Percentiles rank a stretch among this genome's conserved stretches.
phyloP scores from a whole-genome alignment of 2,113 vertebrate genomes.

The Brienomyrus brachyistius region DNA sequence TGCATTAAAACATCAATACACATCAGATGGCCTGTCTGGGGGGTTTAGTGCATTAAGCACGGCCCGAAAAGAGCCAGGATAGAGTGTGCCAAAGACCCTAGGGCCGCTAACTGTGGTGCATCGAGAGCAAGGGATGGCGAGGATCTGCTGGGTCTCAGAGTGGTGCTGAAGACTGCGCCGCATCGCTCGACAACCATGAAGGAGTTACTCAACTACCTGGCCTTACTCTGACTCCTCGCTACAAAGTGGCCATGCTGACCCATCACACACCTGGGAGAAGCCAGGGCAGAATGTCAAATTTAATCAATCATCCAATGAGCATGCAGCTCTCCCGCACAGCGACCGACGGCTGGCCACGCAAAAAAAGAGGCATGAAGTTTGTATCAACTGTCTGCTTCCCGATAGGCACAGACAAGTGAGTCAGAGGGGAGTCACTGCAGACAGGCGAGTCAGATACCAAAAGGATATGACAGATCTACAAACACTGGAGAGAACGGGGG shows the following conservation, averaged over 20 bases:
- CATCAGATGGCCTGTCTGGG: conserved; percentile 15
- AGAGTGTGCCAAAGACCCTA: not conserved
- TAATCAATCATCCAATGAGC: not conserved
- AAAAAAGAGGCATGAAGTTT: not conserved
- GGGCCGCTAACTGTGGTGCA: not conserved
- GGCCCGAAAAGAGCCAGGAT: not conserved
- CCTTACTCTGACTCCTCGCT: not conserved
- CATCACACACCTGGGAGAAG: not conserved
- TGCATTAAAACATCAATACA: conserved; percentile 20
- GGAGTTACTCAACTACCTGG: not conserved
- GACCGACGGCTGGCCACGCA: not conserved
- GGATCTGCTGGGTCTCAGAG: not conserved
- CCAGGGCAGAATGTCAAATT: not conserved
- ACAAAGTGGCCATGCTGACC: not conserved
- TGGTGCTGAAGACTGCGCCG: not conserved
- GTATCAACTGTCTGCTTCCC: not conserved
- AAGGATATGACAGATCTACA: not conserved
- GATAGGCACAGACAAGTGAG: not conserved
- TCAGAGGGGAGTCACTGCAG: not conserved
- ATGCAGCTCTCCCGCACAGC: not conserved
- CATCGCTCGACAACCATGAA: not conserved
- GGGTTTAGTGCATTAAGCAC: not conserved
- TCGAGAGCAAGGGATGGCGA: not conserved
- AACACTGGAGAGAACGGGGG: not conserved
- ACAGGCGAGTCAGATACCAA: not conserved